Evolutionary conservation across 2,113 vertebrate genomes (phyloP).

Genomic region (Perca schrenkii): DNA sequence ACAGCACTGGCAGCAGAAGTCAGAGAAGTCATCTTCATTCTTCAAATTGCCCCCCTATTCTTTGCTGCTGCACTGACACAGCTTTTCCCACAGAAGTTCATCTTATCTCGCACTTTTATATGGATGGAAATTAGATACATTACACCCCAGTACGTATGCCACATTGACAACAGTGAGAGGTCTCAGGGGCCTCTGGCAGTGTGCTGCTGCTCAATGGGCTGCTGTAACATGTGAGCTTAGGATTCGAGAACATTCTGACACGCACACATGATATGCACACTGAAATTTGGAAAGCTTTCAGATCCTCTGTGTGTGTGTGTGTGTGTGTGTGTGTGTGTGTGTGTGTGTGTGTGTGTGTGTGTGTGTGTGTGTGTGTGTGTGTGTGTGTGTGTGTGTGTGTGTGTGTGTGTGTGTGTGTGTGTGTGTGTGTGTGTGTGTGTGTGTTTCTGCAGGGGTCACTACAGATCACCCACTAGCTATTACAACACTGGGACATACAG

Average conservation of each 20-base stretch:
- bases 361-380: constrained; percentile 17
- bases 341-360: constrained; percentile 1
- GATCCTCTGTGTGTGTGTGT: constrained; percentile 4
- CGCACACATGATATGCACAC: not conserved
- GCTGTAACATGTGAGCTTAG: constrained; percentile 47
- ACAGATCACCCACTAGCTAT: constrained; percentile 29
- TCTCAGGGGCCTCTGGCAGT: constrained; percentile 23
- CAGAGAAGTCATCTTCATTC: not conserved
- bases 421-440: constrained; percentile 7
- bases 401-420: constrained; percentile 5
- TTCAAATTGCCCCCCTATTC: not conserved
- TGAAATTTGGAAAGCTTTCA: constrained; percentile 57
- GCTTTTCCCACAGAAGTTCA: not conserved
- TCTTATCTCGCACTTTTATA: not conserved
- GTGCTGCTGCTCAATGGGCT: constrained; percentile 28
- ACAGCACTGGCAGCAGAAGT: not conserved
- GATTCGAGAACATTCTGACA: constrained; percentile 57
- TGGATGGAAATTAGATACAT: not conserved
- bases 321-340: constrained; percentile 14
- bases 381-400: constrained; percentile 17
- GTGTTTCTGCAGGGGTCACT: constrained; percentile 42
- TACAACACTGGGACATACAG: constrained; percentile 20
- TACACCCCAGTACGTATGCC: not conserved
- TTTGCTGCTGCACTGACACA: not conserved
- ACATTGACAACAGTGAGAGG: constrained; percentile 6